Evolutionary conservation across 2,113 vertebrate species (phyloP), one percentile per base, ranked within the genome.

Genomic region (Astur gentilis): DNA sequence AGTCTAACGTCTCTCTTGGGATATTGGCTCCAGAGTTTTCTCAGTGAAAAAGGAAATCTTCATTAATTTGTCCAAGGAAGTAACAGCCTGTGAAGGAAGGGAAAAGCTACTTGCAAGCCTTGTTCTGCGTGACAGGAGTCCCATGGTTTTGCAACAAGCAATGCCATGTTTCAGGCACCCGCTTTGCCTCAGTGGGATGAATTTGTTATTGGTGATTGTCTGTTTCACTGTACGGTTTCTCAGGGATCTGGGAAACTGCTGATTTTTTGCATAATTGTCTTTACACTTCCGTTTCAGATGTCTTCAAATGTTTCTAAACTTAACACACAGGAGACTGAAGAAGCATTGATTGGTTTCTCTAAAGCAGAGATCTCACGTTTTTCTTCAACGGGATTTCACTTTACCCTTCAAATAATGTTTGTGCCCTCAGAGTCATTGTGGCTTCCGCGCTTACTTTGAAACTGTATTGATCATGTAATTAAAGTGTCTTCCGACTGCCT

Each of bases 401-500:
- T 82, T 87, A 93, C 83, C 79, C 78, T 86, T 88, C 81, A 76
- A 93, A 80, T 89, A 93, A 88, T 75, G 69, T 61, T 93, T 88
- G 78, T 97, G 96, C 95, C 72, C 91, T 97, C 84, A 66, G 89
- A 96, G 61, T 93, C 93, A 94, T 71, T 95, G 95, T 90, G 93
- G 81, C 94, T 97, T 95, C 93, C 1, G 31, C 11, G 29, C 87
- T 94, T 89, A 75, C 95, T 94, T 96, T 95, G 93, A 95, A 95
- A 86, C 69, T 34, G 23, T 96, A 97, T 90, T 96, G 94, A 97
- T 98, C 88, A 47, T 70, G 89, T 73, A 96, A 96, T 98, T 97
- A 91, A 97, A 97, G 61, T 65, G 61, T 75, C 65, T 97, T 92
- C 60, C 12, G 38, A 55, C 38, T 6, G 31, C 76, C 78, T 96